These are phyloP conservation scores for Bhutanitis thaidina DNA, from an alignment of 2,888 invertebrate genomes.

Conservation along the genomic window DNA sequence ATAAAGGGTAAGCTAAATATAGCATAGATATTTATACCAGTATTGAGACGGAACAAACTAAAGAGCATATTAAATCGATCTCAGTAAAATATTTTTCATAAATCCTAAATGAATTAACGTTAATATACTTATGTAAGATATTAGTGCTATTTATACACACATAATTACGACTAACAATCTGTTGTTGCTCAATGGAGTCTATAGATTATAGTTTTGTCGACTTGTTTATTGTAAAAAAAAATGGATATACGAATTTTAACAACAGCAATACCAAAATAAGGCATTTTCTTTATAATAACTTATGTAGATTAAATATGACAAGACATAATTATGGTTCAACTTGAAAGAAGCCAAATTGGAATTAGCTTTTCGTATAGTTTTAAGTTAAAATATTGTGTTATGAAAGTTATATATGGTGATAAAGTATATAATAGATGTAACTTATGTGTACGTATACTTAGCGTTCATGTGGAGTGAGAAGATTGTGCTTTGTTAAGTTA, in stretches of 20 bases:
- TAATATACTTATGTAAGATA: slow-evolving; percentile 48
- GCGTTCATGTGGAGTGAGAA: slow-evolving; percentile 31
- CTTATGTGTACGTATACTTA: slow-evolving; percentile 32
- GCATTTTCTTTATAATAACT: slow-evolving; percentile 52
- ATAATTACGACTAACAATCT: slow-evolving; percentile 27
- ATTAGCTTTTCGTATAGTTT: slow-evolving; percentile 59
- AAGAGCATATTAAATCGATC: slow-evolving; percentile 59
- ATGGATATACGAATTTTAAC: slow-evolving; percentile 44
- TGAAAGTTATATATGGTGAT: slow-evolving; percentile 30
- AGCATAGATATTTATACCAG: slow-evolving; percentile 46
- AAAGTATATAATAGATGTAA: slow-evolving; percentile 34
- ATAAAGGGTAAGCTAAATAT: slow-evolving; percentile 33
- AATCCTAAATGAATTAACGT: slow-evolving; percentile 41
- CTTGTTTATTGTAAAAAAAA: slow-evolving; percentile 31
- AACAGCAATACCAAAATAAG: slow-evolving; percentile 71
- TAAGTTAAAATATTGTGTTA: slow-evolving; percentile 41
- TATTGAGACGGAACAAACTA: slow-evolving; percentile 65
- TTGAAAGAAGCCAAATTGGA: slow-evolving; percentile 79
- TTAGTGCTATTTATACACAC: slow-evolving; percentile 35
- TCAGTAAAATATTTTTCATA: slow-evolving; percentile 65
- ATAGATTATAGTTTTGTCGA: slow-evolving; percentile 31
- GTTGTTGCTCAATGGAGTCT: slow-evolving; percentile 36
- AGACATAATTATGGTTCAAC: slow-evolving; percentile 78
- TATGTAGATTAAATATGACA: slow-evolving; percentile 52
- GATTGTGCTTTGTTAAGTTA: slow-evolving; percentile 48